Conservation (phyloP, 2,797 vertebrate species). For the Pangasius djambal region DNA sequence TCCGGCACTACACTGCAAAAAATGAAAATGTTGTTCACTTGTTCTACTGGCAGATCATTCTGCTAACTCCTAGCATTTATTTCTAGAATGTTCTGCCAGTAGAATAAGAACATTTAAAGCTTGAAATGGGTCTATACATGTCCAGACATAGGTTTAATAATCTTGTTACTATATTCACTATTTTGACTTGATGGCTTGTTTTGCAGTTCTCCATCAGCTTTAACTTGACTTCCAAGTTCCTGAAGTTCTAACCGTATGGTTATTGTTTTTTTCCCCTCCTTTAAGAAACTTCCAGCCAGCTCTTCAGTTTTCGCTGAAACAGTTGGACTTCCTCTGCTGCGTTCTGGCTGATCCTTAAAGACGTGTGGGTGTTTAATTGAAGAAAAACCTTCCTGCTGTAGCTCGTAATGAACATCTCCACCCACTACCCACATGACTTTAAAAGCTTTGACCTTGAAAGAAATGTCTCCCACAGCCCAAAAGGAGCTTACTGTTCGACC, state of each 20-base stretch:
- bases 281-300: background rate
- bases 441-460: background rate
- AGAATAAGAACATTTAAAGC: background rate
- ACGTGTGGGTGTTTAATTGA: background rate
- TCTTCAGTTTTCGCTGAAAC: conserved; percentile 27
- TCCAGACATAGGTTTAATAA: background rate
- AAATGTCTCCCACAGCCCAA: background rate
- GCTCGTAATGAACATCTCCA: background rate
- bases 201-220: background rate
- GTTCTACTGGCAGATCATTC: background rate
- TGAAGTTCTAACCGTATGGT: too few species aligned
- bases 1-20: too few species aligned
- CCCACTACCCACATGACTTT: background rate
- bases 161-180: background rate
- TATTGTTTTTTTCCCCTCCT: background rate
- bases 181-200: background rate
- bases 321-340: conserved; percentile 25
- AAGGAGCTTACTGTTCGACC: background rate
- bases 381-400: background rate
- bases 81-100: background rate
- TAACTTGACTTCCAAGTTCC: background rate
- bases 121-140: background rate
- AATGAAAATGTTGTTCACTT: background rate
- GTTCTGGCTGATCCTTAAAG: background rate
- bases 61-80: background rate